phyloP scores from a whole-genome alignment of 2,888 invertebrate genomes.

The Tigriopus californicus region DNA sequence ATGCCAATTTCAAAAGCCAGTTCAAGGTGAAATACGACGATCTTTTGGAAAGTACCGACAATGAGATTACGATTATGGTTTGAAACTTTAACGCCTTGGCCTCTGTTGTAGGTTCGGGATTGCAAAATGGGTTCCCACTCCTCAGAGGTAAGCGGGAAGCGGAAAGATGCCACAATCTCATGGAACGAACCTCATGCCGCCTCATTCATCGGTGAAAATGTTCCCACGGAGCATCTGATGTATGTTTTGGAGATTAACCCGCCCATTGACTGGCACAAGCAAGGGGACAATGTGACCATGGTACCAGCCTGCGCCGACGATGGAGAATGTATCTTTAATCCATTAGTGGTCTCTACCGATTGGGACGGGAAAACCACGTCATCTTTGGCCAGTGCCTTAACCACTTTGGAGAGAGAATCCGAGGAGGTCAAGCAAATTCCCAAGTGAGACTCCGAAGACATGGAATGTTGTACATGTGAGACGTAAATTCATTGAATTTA shows the following conservation, averaged over 20 bases:
- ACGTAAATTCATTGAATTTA: no score
- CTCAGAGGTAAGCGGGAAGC: not conserved
- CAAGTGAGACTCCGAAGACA: no score
- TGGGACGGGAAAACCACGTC: no score
- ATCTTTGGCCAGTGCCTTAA: no score
- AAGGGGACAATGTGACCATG: not conserved
- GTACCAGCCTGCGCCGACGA: not conserved
- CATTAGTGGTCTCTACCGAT: not conserved
- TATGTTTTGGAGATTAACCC: not conserved
- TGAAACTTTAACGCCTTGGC: no score
- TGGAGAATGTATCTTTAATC: not conserved
- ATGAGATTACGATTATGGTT: no score
- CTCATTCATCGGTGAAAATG: not conserved
- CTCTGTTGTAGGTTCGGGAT: not conserved
- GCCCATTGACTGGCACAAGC: not conserved
- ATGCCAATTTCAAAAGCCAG: not conserved
- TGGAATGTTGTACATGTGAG: no score
- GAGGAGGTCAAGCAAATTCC: no score
- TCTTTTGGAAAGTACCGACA: no score
- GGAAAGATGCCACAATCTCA: not conserved
- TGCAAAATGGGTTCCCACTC: not conserved
- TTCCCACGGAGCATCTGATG: slow-evolving; percentile 1
- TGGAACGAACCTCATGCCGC: not conserved
- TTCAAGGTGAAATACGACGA: not conserved
- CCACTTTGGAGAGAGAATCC: no score